These are phyloP conservation scores for Geotrupes spiniger DNA, from an alignment of 2,888 invertebrate genomes.

Conservation along the genomic window DNA sequence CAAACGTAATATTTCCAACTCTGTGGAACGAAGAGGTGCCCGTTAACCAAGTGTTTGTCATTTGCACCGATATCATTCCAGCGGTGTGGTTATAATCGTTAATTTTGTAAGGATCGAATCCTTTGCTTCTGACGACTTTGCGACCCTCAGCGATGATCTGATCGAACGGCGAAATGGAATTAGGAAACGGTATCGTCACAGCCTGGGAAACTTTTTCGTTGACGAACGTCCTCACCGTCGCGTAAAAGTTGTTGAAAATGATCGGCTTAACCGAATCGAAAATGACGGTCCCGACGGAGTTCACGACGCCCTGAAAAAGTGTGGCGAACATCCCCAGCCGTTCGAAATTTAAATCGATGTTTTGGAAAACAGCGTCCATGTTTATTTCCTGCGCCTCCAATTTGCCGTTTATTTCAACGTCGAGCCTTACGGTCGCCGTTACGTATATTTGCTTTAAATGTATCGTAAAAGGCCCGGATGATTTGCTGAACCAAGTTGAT, in stretches of 20 bases:
- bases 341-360: slow-evolving; percentile 77
- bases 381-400: slow-evolving; percentile 74
- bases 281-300: slow-evolving; percentile 76
- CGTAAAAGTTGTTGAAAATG: slow-evolving; percentile 74
- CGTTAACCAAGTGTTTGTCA: slow-evolving; percentile 73
- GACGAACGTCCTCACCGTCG: slow-evolving; percentile 68
- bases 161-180: slow-evolving; percentile 82
- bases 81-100: slow-evolving; percentile 70
- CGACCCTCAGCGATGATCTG: slow-evolving; percentile 75
- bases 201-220: slow-evolving; percentile 59
- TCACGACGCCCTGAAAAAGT: slow-evolving; percentile 64
- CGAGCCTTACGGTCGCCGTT: slow-evolving; percentile 66
- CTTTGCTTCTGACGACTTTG: slow-evolving; percentile 62
- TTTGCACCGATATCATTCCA: slow-evolving; percentile 66
- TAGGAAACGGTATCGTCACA: slow-evolving; percentile 72
- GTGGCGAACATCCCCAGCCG: slow-evolving; percentile 76
- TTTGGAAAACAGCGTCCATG: slow-evolving; percentile 74
- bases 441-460: slow-evolving; percentile 69
- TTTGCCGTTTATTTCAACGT: slow-evolving; percentile 71
- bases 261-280: slow-evolving; percentile 87
- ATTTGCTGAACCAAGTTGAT: slow-evolving; percentile 64
- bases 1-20: slow-evolving; percentile 72
- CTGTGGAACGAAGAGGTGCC: slow-evolving; percentile 81
- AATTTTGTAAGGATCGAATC: slow-evolving; percentile 73
- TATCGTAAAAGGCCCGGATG: slow-evolving; percentile 76